Evolutionary conservation across 2,113 vertebrate genomes (phyloP).

Genomic region (Otocyon megalotis): DNA sequence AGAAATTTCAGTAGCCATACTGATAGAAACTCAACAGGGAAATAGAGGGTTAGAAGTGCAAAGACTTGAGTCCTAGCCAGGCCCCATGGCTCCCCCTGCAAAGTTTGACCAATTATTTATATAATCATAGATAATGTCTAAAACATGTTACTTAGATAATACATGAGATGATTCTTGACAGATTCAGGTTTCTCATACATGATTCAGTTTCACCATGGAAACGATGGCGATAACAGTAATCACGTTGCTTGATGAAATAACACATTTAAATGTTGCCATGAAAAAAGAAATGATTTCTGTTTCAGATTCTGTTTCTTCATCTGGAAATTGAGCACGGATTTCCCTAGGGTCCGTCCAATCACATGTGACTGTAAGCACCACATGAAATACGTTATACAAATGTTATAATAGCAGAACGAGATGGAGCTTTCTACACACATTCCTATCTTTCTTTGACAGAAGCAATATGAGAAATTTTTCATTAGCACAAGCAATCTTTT

Average conservation of each 20-base stretch:
- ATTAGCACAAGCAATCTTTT: background rate
- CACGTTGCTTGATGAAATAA: background rate
- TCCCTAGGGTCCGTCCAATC: background rate
- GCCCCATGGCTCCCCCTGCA: background rate
- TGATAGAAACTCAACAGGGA: background rate
- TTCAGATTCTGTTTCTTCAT: constrained; percentile 30
- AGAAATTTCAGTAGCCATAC: background rate
- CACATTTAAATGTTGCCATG: background rate
- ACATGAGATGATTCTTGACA: background rate
- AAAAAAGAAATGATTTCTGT: constrained; percentile 25
- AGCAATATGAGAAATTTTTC: background rate
- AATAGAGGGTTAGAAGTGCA: background rate
- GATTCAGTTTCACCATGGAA: background rate
- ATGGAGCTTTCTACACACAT: background rate
- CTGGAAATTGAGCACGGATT: constrained; percentile 8
- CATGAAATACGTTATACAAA: background rate
- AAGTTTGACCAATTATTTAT: background rate
- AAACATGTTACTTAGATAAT: background rate
- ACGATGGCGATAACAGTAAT: background rate
- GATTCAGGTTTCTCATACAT: background rate
- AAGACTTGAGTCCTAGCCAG: background rate
- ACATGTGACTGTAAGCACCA: background rate
- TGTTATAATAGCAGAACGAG: background rate
- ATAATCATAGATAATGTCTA: background rate
- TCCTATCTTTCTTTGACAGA: background rate